A percentile compares a stretch with the other conserved stretches of the same genome.
Conservation (phyloP, 2,888 invertebrate genomes). For the Sminthurinus aureus region DNA sequence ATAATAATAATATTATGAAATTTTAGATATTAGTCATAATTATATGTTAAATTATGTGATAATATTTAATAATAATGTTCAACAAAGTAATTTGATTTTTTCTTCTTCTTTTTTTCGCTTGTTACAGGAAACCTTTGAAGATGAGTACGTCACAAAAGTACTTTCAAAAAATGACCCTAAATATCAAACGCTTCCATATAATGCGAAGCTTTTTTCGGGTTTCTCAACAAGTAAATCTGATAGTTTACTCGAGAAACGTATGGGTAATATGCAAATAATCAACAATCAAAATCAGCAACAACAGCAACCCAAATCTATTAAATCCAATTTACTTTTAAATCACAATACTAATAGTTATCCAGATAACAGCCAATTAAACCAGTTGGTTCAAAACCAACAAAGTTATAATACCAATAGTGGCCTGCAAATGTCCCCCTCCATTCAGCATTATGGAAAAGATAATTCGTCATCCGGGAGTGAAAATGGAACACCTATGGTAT, state of each 20-base stretch:
- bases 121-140: constrained; percentile 59
- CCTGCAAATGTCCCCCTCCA: constrained; percentile 17
- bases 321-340: neutral
- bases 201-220: constrained; percentile 66
- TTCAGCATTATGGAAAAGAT: constrained; percentile 37
- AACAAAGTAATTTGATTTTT: neutral
- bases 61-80: no score
- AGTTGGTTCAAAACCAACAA: constrained; percentile 47
- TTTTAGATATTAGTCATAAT: neutral
- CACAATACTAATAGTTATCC: constrained; percentile 33
- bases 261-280: constrained; percentile 59
- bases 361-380: constrained; percentile 41
- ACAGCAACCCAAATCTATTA: constrained; percentile 37
- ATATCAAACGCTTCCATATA: constrained; percentile 90
- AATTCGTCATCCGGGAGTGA: constrained; percentile 51
- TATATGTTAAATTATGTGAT: neutral
- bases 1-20: neutral
- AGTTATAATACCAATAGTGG: constrained; percentile 49
- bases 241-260: constrained; percentile 45
- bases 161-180: constrained; percentile 87
- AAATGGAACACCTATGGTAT: neutral
- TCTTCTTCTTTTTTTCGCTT: neutral
- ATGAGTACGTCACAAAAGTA: constrained; percentile 67
- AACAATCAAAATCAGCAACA: constrained; percentile 55
- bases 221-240: constrained; percentile 49